A percentile compares a stretch with the other conserved stretches of the same genome.
These are phyloP conservation scores for Hylia prasina DNA, from an alignment of 2,113 vertebrate genomes.

Conservation along the genomic window DNA sequence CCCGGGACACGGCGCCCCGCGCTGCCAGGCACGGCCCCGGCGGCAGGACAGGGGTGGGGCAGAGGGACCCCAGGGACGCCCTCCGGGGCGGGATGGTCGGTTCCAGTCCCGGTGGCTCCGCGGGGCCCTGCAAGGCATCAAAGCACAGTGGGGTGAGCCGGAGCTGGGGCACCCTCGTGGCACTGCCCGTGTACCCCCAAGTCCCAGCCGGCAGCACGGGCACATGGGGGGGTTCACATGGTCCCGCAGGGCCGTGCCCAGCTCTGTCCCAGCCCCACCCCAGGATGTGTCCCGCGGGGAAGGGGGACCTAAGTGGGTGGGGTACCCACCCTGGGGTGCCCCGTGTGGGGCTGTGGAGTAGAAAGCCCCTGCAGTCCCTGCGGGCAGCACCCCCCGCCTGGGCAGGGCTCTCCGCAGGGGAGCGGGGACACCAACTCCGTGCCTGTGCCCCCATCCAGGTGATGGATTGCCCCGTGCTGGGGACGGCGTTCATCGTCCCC, in stretches of 20 bases:
- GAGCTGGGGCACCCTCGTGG: accelerated
- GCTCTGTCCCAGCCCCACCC: not conserved
- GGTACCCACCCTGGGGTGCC: not conserved
- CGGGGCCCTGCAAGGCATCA: not conserved
- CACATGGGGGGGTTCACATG: accelerated
- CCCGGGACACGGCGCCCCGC: not conserved
- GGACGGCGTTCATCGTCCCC: not conserved
- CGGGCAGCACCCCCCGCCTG: not conserved
- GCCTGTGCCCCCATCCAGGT: accelerated
- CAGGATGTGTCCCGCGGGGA: not conserved
- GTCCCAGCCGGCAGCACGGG: accelerated
- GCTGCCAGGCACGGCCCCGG: not conserved
- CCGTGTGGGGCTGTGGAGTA: not conserved
- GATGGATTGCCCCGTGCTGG: not conserved
- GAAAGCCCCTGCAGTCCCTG: not conserved
- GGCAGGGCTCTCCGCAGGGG: not conserved
- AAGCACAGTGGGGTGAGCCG: accelerated
- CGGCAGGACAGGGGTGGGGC: not conserved
- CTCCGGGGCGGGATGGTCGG: accelerated
- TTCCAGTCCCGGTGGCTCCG: not conserved
- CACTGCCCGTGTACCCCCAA: accelerated
- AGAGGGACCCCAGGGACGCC: accelerated
- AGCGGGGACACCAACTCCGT: not conserved
- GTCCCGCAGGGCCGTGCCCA: not conserved
- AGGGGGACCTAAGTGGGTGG: too few species aligned